phyloP scores from a whole-genome alignment of 2,113 vertebrate species.

The Megaceryle torquata region DNA sequence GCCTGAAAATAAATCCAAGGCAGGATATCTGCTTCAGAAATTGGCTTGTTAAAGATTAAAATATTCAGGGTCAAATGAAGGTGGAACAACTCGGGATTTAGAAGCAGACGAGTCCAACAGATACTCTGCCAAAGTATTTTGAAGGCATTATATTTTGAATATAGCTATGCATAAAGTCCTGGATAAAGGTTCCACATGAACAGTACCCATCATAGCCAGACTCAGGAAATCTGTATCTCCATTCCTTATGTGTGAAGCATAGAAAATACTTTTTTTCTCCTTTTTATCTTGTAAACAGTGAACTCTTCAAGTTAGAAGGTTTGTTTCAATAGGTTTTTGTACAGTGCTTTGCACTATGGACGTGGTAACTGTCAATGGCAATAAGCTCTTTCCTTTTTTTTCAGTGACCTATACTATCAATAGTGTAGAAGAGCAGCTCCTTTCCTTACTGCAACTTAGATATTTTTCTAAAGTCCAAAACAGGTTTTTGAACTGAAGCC shows the following conservation, averaged over 20 bases:
- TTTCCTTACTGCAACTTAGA: neutral
- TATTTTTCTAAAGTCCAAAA: neutral
- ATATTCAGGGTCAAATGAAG: neutral
- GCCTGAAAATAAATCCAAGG: neutral
- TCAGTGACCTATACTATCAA: neutral
- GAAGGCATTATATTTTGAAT: neutral
- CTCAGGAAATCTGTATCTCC: neutral
- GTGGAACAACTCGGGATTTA: neutral
- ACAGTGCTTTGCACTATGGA: neutral
- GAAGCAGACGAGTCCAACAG: neutral
- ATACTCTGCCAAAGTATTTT: neutral
- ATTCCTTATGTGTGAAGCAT: neutral
- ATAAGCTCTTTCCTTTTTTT: neutral
- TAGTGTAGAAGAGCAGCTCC: neutral
- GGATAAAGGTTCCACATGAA: neutral
- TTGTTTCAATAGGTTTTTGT: neutral
- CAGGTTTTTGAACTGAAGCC: neutral
- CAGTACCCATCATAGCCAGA: neutral
- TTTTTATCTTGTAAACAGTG: neutral
- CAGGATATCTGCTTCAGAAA: neutral
- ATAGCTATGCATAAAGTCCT: neutral
- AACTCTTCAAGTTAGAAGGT: neutral
- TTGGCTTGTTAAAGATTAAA: neutral
- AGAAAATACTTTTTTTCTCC: neutral
- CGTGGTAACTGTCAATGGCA: neutral